A percentile compares a stretch with the other conserved stretches of the same genome.
These are phyloP conservation scores for Mallotus villosus DNA, from an alignment of 2,797 vertebrate species.

Conservation along the genomic window DNA sequence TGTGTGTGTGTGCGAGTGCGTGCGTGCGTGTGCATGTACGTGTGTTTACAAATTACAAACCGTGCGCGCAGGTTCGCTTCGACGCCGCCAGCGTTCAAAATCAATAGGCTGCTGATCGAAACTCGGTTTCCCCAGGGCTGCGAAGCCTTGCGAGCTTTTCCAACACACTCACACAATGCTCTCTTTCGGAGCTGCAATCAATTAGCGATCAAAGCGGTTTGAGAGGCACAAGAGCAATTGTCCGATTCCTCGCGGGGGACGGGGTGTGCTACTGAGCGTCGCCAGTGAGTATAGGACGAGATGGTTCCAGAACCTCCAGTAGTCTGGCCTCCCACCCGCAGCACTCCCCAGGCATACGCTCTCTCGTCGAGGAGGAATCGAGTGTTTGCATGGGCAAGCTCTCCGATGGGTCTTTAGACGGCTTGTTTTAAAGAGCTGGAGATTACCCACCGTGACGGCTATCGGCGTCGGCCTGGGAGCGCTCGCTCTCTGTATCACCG, in stretches of 20 bases:
- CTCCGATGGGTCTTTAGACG: conserved; percentile 23
- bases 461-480: too few relatives aligned
- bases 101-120: conserved; percentile 29
- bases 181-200: conserved; percentile 34
- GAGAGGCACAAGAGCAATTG: conserved; percentile 15
- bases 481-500: background rate
- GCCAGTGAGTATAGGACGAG: background rate
- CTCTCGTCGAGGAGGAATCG: conserved; percentile 48
- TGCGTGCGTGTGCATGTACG: background rate
- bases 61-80: background rate
- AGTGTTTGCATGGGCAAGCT: conserved; percentile 42
- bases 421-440: conserved; percentile 7
- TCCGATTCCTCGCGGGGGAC: conserved; percentile 27
- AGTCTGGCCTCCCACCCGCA: too few relatives aligned
- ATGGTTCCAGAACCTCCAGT: conserved; percentile 16
- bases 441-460: conserved; percentile 29
- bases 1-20: background rate
- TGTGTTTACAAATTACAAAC: background rate
- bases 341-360: conserved; percentile 3
- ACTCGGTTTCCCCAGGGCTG: conserved; percentile 6
- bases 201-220: conserved; percentile 39
- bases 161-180: conserved; percentile 1
- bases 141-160: background rate
- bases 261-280: background rate
- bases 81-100: conserved; percentile 28